Conservation (phyloP, 1,140 invertebrate genomes). For the Aradophagus sp. region DNA sequence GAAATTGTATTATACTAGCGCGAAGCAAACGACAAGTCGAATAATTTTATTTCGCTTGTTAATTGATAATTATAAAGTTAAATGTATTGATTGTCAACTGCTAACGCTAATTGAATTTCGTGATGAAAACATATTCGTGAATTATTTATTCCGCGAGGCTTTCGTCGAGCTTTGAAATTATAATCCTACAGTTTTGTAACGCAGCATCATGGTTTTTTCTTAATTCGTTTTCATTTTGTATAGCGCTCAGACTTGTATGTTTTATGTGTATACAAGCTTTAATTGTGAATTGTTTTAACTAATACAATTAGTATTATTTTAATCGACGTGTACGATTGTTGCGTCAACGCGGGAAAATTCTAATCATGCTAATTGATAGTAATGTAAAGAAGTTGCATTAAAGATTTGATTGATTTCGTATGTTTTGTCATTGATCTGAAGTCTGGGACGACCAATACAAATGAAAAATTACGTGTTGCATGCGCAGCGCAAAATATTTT, state of each 20-base stretch:
- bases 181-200: slow-evolving; percentile 28
- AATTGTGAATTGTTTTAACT: neutral
- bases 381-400: too few relatives aligned
- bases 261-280: neutral
- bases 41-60: too few relatives aligned
- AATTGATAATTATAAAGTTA: neutral
- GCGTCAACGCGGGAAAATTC: too few relatives aligned
- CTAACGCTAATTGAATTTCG: neutral
- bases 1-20: too few relatives aligned
- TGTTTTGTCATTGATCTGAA: too few relatives aligned
- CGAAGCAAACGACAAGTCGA: too few relatives aligned
- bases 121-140: slow-evolving; percentile 3
- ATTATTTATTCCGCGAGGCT: slow-evolving; percentile 8
- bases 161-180: slow-evolving; percentile 27
- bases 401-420: too few relatives aligned
- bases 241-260: slow-evolving; percentile 24
- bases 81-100: slow-evolving; percentile 22
- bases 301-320: too few relatives aligned
- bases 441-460: too few relatives aligned
- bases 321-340: too few relatives aligned
- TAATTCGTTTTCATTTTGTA: slow-evolving; percentile 4
- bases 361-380: too few relatives aligned
- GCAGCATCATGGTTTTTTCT: slow-evolving; percentile 15
- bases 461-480: too few relatives aligned
- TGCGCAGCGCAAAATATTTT: slow-evolving; percentile 43